Evolutionary conservation across 2,797 vertebrate species (phyloP), one percentile per base, ranked within the genome.

Genomic region (Coranthus polyacanthus): DNA sequence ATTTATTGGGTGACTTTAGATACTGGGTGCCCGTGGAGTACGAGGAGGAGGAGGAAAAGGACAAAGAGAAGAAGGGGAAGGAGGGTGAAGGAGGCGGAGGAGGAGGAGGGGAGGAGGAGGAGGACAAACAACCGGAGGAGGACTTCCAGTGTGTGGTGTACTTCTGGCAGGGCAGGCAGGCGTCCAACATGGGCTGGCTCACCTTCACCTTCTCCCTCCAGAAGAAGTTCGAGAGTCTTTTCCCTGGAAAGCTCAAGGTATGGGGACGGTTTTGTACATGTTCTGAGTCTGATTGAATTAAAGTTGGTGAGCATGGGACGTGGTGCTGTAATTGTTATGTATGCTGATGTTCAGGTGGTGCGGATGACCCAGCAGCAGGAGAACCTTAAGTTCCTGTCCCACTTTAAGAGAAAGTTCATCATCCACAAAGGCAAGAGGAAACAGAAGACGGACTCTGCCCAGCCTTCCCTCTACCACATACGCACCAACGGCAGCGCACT

Each of bases 361-460:
- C 95, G 97, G 10, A 99, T 99, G 98, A 99, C 97, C 0, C 98
- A 99, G 91, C 98, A 99, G 92, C 98, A 99, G 89, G 98, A 99
- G 88, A 99, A 99, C 87, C 95, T 97, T 75, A 99, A 99, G 89
- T 99, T 99, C 88, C 91, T 99, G 66, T 98, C 97, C 0, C 98
- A 99, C 73, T 99, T 99, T 89, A 99, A 98, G 92, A 95, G 98
- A 71, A 99, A 97, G 88, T 99, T 99, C 75, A 95, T 99, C 81
- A 96, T 99, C 78, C 98, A 99, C 92, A 96, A 96, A 68, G 97
- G 98, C 75, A 97, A 96, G 86, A 91, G 97, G 88, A 98, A 97
- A 91, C 92, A 90, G 9, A 92, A 90, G 78, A 93, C 93, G 0
- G 94, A 95, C 41, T 75, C 91, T 0, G 95, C 94, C 42, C 98